Evolutionary conservation across 2,797 vertebrate species (phyloP), one percentile per base, ranked within the genome.

Genomic region (Scleropages formosus): DNA sequence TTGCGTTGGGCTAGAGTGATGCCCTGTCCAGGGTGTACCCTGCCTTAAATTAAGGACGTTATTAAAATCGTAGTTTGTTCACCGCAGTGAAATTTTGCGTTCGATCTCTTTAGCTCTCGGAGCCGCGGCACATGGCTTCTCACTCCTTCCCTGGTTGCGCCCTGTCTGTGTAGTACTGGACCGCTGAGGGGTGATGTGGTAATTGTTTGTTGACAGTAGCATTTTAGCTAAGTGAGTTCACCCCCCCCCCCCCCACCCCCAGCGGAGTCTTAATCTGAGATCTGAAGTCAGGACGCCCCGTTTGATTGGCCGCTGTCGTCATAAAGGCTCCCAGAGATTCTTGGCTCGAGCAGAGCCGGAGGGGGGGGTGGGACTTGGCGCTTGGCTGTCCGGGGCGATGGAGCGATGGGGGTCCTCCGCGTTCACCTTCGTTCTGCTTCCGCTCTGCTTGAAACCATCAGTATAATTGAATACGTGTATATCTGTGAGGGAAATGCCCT

Each of bases 251-350:
- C n/a, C n/a, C n/a, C 2, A 39, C 31, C 31, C 31, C 31, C 31
- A 2, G 31, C 16, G 47, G 24, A 71, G 47, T 39, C 24, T n/a
- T 0, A 68, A 68, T 20, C 65, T 39, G 8, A 31, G 22, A 22
- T 53, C 53, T 70, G 51, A 56, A 27, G 26, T 71, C 71, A 24
- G 22, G 24, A 71, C 0, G 68, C 71, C 26, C 51, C 68, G 18
- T 56, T 71, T 53, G 47, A 53, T 12, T 71, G n/a, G 24, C 46
- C 3, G 24, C 16, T 51, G 22, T 70, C 49, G 56, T 31, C 68
- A 10, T 22, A 31, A 39, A 65, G 68, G 16, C 47, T 70, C 51
- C 46, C 24, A 13, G 6, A 24, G 24, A 70, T 70, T 16, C 11
- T 65, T 39, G 63, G 26, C 26, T 8, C 7, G 15, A 26, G 27